Percentiles rank a stretch among this genome's conserved stretches.
Evolutionary conservation across 92 coral and sea anemone species (phyloP).

Genomic region (Anthopleura xanthogrammica): DNA sequence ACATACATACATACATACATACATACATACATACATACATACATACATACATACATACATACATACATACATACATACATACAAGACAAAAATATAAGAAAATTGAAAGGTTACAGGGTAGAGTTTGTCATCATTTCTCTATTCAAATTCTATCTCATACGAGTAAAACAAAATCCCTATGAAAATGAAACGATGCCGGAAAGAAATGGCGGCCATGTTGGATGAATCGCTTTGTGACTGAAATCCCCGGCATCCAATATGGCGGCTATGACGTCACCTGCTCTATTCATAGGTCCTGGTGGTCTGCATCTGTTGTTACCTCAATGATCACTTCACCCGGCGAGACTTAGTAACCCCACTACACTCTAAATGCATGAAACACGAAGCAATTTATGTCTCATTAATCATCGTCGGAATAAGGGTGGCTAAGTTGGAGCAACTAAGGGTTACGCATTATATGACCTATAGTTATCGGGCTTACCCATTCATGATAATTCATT

Average conservation of each 20-base stretch:
- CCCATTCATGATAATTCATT: too few species aligned
- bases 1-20: too few species aligned
- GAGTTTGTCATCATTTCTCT: too few species aligned
- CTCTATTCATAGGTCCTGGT: neutral
- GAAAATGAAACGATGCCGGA: neutral
- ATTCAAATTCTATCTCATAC: too few species aligned
- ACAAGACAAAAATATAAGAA: too few species aligned
- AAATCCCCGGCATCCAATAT: neutral
- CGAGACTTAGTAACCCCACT: neutral
- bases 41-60: too few species aligned
- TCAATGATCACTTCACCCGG: neutral
- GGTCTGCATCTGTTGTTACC: constrained; percentile 7
- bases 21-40: too few species aligned
- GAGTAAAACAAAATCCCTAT: too few species aligned
- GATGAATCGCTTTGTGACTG: neutral
- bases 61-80: too few species aligned
- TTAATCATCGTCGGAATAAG: neutral
- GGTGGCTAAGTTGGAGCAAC: neutral
- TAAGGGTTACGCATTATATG: too few species aligned
- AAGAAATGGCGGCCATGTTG: neutral
- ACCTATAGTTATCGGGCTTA: too few species aligned
- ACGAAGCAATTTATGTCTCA: neutral
- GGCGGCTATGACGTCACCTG: neutral
- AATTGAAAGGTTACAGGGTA: too few species aligned
- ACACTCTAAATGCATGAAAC: neutral